Percentiles rank a stretch among this genome's conserved stretches.
Conservation (phyloP, 37 sponge, comb jelly and placozoan species). For the Eunapius fragilis region DNA sequence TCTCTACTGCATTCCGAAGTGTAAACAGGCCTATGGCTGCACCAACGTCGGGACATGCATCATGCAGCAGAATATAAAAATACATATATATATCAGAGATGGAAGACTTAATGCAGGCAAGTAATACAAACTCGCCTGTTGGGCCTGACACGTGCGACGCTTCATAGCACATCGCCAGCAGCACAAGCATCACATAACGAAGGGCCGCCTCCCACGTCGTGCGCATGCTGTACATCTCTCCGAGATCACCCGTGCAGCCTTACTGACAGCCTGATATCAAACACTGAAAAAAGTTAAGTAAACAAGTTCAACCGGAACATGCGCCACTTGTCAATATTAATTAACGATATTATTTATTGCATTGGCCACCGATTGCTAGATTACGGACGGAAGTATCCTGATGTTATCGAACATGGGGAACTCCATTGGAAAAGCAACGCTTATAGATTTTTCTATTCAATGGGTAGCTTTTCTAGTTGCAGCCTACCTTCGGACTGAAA, state of each 20-base stretch:
- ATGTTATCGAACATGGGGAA: conserved; percentile 59
- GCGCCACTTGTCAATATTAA: too few relatives aligned
- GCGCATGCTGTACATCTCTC: neutral
- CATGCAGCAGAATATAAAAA: too few relatives aligned
- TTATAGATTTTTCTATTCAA: conserved; percentile 60
- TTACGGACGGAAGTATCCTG: neutral
- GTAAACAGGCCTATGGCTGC: neutral
- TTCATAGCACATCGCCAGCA: neutral
- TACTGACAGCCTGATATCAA: neutral
- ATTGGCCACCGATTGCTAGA: too few relatives aligned
- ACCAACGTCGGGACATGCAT: too few relatives aligned
- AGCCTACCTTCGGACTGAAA: conserved; percentile 78
- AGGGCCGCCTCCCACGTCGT: neutral
- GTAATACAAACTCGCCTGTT: neutral
- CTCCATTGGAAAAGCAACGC: conserved; percentile 48
- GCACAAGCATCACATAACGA: neutral
- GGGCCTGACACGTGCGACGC: neutral
- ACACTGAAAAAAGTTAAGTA: too few relatives aligned
- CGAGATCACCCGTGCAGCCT: neutral
- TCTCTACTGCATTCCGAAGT: neutral
- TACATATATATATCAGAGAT: too few relatives aligned
- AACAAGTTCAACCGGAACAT: too few relatives aligned
- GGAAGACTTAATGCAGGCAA: neutral
- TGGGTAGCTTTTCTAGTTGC: conserved; percentile 72
- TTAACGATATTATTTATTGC: too few relatives aligned